Base-by-base conservation (phyloP, 2,888 invertebrate genomes). In the Heteromyza rotundicornis region DNA sequence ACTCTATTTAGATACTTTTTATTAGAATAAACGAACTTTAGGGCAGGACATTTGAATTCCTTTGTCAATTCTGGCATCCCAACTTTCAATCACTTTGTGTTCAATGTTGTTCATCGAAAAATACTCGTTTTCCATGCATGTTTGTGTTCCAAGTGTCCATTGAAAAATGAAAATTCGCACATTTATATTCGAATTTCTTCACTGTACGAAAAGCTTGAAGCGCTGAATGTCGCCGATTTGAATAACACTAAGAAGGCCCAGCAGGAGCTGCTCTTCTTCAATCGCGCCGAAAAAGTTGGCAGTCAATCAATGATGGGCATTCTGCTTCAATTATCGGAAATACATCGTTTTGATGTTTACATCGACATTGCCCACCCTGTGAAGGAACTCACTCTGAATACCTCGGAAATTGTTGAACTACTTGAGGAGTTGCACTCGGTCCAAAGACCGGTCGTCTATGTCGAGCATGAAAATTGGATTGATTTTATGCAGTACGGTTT, bases 271-370 rank as follows among this genome's bases (percentile, higher is more conserved):
- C 80, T 94, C 53, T 92, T 94, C 84, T 94, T 93, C 84, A 94
- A 94, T 81, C 85, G 93, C 20, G 92, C 94, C 49, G 92, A 93
- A 2, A 93, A 93, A 83, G 92, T 92, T 47, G 94, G 93, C 63
- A 92, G 92, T 51, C 92, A 92, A 82, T 92, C 92, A n/a, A 89
- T 92, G 77, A 92, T 92, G 92, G 92, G 92, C 79, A 84, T 93
- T 22, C 81, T 93, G 22, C 81, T 90, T 66, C 83, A 90, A 63
- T 82, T 92, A 50, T 87, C 85, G 1, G 79, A 86, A 66, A 80
- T 82, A 60, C 88, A 89, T 76, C 82, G 84, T 63, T 89, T 87
- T 85, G 90, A 88, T 27, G 92, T 92, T 81, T 88, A 92, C 76
- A 88, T 92, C 58, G 92, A 92, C 78, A n/a, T n/a, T n/a, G 90